phyloP scores from a whole-genome alignment of 2,113 vertebrate species.

The Leucosticte australis region DNA sequence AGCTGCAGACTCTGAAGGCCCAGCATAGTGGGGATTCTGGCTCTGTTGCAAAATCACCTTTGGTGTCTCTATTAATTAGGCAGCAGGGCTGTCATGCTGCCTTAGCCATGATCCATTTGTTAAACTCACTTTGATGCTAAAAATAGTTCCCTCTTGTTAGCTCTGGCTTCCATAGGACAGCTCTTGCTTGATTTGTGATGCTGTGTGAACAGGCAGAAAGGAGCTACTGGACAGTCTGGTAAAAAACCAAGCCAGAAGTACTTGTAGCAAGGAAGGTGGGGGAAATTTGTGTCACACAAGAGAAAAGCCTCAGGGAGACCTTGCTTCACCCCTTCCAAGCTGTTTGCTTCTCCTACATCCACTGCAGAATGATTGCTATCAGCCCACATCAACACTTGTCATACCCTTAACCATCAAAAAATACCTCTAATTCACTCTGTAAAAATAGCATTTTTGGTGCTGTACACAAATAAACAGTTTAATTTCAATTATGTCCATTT shows the following conservation, averaged over 20 bases:
- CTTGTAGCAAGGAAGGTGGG: not conserved
- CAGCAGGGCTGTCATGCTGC: not conserved
- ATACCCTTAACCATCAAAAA: not conserved
- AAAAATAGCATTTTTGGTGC: not conserved
- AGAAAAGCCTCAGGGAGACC: not conserved
- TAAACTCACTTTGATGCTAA: conserved; percentile 45
- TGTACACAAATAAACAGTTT: not conserved
- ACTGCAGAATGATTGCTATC: not conserved
- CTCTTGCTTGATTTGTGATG: not conserved
- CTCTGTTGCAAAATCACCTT: conserved; percentile 35
- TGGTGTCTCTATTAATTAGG: conserved; percentile 38
- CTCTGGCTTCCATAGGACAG: not conserved
- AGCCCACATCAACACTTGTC: not conserved
- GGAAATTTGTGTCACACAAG: not conserved
- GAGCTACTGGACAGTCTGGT: not conserved
- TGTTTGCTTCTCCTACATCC: not conserved
- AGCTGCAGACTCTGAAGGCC: not conserved
- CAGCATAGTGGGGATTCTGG: not conserved
- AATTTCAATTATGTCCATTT: not conserved
- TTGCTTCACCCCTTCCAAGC: not conserved
- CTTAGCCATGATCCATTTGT: conserved; percentile 42
- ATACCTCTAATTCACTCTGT: not conserved
- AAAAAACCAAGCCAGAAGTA: not conserved
- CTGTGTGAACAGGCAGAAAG: not conserved
- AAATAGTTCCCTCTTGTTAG: conserved; percentile 38